Percentiles rank a stretch among this genome's conserved stretches.
Conservation (phyloP, 1,140 invertebrate species). For the Dinoponera quadriceps region DNA sequence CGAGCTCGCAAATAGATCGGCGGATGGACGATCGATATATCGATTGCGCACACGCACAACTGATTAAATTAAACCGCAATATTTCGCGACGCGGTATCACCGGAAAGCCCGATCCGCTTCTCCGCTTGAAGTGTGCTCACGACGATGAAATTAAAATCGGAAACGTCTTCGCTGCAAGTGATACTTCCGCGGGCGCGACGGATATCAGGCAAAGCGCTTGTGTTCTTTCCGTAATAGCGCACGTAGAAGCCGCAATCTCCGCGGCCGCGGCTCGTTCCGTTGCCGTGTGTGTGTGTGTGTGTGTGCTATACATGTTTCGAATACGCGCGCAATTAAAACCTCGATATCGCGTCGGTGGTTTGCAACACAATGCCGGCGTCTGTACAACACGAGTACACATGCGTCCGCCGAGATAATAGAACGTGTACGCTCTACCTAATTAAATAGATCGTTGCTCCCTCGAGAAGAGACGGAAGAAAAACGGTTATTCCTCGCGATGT, state of each 20-base stretch:
- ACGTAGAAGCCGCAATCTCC: not conserved
- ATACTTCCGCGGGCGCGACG: too few species aligned
- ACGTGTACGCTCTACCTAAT: constrained; percentile 2
- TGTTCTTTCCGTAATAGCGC: too few species aligned
- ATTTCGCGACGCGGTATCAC: constrained; percentile 5
- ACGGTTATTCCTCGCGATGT: not conserved
- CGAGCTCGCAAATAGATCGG: not conserved
- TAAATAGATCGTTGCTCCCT: constrained; percentile 25
- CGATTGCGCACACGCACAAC: constrained; percentile 1
- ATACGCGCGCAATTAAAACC: constrained; percentile 41
- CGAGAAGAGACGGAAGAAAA: not conserved
- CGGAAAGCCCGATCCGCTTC: too few species aligned
- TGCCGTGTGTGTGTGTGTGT: not conserved
- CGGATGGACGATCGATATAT: constrained; percentile 31
- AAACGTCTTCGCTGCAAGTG: too few species aligned
- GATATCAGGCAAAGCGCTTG: too few species aligned
- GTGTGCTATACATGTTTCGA: not conserved
- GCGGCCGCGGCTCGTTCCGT: too few species aligned
- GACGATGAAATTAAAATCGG: too few species aligned
- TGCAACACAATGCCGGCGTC: not conserved
- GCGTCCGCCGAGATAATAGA: not conserved
- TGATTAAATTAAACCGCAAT: constrained; percentile 41
- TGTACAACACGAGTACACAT: not conserved
- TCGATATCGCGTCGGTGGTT: not conserved
- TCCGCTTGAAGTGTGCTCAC: too few species aligned